Percentiles rank a stretch among this genome's conserved stretches.
These are phyloP conservation scores for Hylaeus volcanicus DNA, from an alignment of 1,140 invertebrate species.

Conservation along the genomic window DNA sequence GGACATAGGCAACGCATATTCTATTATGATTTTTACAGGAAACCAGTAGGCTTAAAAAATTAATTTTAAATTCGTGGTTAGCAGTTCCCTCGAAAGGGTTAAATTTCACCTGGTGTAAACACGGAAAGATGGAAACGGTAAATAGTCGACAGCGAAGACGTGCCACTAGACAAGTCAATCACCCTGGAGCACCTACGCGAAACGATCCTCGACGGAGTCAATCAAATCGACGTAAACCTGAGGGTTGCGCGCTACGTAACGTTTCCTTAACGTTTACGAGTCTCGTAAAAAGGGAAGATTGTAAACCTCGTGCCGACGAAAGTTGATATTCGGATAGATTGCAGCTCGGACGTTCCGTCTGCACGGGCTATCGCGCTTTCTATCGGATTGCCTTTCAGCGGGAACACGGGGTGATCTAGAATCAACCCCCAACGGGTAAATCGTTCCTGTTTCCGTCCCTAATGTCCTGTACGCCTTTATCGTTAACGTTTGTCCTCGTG, in stretches of 20 bases:
- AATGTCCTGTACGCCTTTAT: neutral
- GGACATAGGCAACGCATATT: too few relatives aligned
- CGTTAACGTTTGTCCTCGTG: neutral
- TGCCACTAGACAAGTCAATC: neutral
- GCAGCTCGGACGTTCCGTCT: neutral
- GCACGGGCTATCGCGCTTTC: constrained; percentile 34
- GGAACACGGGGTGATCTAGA: neutral
- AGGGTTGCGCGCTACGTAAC: neutral
- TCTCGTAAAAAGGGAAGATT: neutral
- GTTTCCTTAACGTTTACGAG: neutral
- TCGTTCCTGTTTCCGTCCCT: neutral
- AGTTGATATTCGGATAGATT: constrained; percentile 16
- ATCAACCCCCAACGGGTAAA: constrained; percentile 1
- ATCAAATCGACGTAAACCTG: neutral
- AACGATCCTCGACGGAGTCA: neutral
- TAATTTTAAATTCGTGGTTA: too few relatives aligned
- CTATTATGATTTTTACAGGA: too few relatives aligned
- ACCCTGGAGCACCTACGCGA: neutral
- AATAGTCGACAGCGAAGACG: too few relatives aligned
- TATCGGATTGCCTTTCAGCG: constrained; percentile 18
- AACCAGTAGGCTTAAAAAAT: too few relatives aligned
- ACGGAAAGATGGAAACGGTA: neutral
- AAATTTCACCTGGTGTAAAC: neutral
- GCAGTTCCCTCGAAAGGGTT: neutral
- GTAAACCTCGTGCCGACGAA: neutral